Evolutionary conservation across 2,888 invertebrate genomes (phyloP), one percentile per base, ranked within the genome.

Genomic region (Xestia sexstrigata): DNA sequence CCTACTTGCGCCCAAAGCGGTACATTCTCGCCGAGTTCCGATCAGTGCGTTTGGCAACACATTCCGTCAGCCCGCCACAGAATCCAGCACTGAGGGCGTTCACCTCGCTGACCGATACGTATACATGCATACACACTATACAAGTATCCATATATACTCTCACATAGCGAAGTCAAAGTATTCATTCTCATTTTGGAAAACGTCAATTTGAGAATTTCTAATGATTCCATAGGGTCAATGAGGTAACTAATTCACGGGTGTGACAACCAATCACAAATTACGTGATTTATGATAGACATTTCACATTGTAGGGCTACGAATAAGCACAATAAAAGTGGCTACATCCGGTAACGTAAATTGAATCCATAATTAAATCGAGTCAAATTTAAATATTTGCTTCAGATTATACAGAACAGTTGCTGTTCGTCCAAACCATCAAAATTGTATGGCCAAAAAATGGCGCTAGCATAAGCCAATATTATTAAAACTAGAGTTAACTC

Each of bases 31-130:
- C 87, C 90, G 92, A 92, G 95, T 95, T 95, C 94, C 94, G 93
- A 95, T 95, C 94, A 93, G 89, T 95, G 95, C 95, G 94, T 96
- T 96, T 95, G 95, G 95, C 94, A 95, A 95, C 92, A 94, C 95
- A 95, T 95, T 95, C 95, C 95, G 93, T 90, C 95, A 92, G 93
- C 89, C 91, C 90, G 93, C 88, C 90, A 90, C 92, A 92, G 92
- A 93, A 93, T 92, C 94, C 94, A 93, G 92, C 91, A 91, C 92
- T 89, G 87, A 87, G 95, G 94, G 87, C 95, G 86, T 95, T 95
- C 93, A 96, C 95, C 95, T 93, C 91, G 71, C 90, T 88, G 90
- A 90, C 88, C 88, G 90, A 91, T 89, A 87, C 86, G 85, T 85
- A 91, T 89, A 87, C 86, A 86, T 85, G 76, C 87, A 89, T 82